A percentile compares a stretch with the other conserved stretches of the same genome.
Conservation (phyloP, 2,888 invertebrate species). For the Liopterus haemorrhoidalis region DNA sequence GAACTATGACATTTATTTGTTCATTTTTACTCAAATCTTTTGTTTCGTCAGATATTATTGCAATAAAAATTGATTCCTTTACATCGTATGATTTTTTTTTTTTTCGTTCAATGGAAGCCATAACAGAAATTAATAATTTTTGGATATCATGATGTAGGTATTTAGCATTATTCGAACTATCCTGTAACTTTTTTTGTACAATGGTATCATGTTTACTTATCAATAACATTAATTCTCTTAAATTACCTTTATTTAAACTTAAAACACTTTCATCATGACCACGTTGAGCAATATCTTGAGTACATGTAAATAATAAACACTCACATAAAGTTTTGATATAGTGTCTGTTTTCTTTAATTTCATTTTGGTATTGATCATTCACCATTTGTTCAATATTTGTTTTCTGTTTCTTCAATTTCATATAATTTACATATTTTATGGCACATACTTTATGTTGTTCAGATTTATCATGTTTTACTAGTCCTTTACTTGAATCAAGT, state of each 20-base stretch:
- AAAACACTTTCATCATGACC: background rate
- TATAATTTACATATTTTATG: conserved; percentile 14
- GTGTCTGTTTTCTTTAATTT: conserved; percentile 15
- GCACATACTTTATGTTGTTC: conserved; percentile 13
- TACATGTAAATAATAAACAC: conserved; percentile 19
- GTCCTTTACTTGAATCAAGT: conserved; percentile 11
- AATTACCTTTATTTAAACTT: conserved; percentile 2
- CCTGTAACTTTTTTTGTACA: too few relatives aligned
- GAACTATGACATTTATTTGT: conserved; percentile 1
- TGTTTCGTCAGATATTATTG: conserved; percentile 8
- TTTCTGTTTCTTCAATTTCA: conserved; percentile 15
- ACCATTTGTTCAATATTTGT: conserved; percentile 16
- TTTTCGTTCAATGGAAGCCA: conserved; percentile 5
- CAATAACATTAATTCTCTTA: conserved; percentile 4
- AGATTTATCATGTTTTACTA: conserved; percentile 12
- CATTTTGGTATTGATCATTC: conserved; percentile 13
- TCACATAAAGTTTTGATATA: conserved; percentile 13
- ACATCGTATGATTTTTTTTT: conserved; percentile 6
- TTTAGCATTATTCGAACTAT: too few relatives aligned
- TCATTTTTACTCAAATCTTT: conserved; percentile 5
- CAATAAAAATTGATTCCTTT: conserved; percentile 8
- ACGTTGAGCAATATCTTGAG: conserved; percentile 12
- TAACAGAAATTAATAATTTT: conserved; percentile 12
- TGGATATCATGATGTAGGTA: conserved; percentile 1
- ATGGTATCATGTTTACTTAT: conserved; percentile 6